Percentiles rank a stretch among this genome's conserved stretches.
These are phyloP conservation scores for Trichonephila clavata DNA, from an alignment of 1,140 invertebrate species.

Conservation along the genomic window DNA sequence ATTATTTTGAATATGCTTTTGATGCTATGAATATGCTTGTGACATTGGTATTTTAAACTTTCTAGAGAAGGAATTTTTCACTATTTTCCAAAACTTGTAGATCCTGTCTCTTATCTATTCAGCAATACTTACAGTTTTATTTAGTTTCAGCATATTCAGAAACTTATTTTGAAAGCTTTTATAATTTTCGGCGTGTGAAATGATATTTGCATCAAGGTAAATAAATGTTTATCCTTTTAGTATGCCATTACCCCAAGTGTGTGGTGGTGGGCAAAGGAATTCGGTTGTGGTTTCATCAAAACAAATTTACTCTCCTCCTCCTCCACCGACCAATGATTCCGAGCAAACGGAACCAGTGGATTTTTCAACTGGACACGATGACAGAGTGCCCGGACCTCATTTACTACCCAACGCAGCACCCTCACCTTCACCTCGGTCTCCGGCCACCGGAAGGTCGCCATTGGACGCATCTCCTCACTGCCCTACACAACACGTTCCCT, in stretches of 20 bases:
- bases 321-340: slow-evolving; percentile 37
- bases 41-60: no score
- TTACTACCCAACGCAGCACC: slow-evolving; percentile 54
- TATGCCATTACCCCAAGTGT: slow-evolving; percentile 23
- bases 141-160: no score
- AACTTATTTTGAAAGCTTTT: no score
- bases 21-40: no score
- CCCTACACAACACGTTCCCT: slow-evolving; percentile 37
- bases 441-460: slow-evolving; percentile 46
- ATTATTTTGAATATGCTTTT: no score
- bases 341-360: slow-evolving; percentile 87
- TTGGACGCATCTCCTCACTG: slow-evolving; percentile 55
- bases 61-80: no score
- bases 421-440: slow-evolving; percentile 54
- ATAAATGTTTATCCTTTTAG: background rate
- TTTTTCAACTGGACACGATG: slow-evolving; percentile 83
- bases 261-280: slow-evolving; percentile 52
- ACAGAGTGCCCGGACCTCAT: slow-evolving; percentile 37
- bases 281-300: slow-evolving; percentile 68
- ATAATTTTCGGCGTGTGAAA: no score
- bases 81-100: no score
- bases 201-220: no score
- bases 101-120: no score
- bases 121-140: no score
- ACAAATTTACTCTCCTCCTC: slow-evolving; percentile 57